Conservation (phyloP, 1,140 invertebrate genomes). For the Caerostris extrusa region DNA sequence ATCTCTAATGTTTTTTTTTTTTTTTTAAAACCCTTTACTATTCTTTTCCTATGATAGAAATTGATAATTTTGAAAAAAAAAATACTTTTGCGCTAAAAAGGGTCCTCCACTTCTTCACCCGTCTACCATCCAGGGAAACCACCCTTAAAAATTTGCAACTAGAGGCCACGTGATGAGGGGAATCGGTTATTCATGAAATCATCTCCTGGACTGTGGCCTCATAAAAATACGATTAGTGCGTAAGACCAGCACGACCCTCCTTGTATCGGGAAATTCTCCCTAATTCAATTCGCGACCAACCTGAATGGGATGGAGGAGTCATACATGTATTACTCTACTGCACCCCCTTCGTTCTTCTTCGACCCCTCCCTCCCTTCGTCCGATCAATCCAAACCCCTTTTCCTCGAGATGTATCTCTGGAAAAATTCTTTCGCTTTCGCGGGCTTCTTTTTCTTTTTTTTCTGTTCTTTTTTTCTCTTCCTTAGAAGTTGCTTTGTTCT, state of each 20-base stretch:
- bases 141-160: constrained; percentile 3
- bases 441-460: neutral
- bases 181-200: constrained; percentile 53
- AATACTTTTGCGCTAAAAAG: too few species aligned
- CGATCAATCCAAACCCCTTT: constrained; percentile 43
- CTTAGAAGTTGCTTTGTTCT: constrained; percentile 6
- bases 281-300: constrained; percentile 56
- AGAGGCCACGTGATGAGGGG: neutral
- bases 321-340: constrained; percentile 35
- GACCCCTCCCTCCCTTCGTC: neutral
- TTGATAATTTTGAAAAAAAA: too few species aligned
- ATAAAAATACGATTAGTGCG: constrained; percentile 67
- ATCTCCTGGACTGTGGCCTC: neutral
- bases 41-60: too few species aligned
- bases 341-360: neutral
- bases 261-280: constrained; percentile 13
- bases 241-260: constrained; percentile 6
- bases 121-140: neutral
- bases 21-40: too few species aligned
- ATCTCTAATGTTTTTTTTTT: too few species aligned
- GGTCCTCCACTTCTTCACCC: too few species aligned
- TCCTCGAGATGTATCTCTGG: neutral
- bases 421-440: constrained; percentile 18
- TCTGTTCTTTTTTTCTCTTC: neutral
- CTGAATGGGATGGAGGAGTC: constrained; percentile 50